A percentile compares a stretch with the other conserved stretches of the same genome.
phyloP scores from a whole-genome alignment of 2,113 vertebrate genomes.

The Pseudolaguvia tuberculata region DNA sequence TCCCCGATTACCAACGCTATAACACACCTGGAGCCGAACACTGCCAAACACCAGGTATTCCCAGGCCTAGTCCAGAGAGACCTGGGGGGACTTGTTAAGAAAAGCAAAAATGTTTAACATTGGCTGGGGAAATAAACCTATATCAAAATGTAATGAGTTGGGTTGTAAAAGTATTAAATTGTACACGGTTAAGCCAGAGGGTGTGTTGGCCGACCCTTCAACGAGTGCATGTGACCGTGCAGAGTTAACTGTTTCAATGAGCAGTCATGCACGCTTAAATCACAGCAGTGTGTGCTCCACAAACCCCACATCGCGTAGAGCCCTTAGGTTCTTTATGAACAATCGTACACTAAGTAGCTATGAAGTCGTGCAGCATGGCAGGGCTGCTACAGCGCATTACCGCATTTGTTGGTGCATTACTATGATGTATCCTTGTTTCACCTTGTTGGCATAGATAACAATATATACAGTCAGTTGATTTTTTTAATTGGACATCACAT shows the following conservation, averaged over 20 bases:
- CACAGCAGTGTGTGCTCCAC: conserved; percentile 51
- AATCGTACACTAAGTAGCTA: conserved; percentile 3
- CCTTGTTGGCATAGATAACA: background rate
- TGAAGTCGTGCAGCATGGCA: conserved; percentile 7
- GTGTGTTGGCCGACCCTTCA: conserved; percentile 44
- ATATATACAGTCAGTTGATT: background rate
- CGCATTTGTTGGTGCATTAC: background rate
- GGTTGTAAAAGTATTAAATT: conserved; percentile 66
- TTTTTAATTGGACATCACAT: conserved; percentile 12
- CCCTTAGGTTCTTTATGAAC: conserved; percentile 8
- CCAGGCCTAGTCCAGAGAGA: conserved; percentile 39
- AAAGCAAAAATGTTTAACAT: conserved; percentile 62
- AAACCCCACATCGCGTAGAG: conserved; percentile 23
- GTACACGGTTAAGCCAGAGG: conserved; percentile 49
- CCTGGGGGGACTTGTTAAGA: conserved; percentile 59
- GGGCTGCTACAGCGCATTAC: conserved; percentile 13
- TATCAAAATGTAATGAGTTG: conserved; percentile 61
- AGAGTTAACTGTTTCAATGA: conserved; percentile 44
- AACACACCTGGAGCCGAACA: conserved; percentile 63
- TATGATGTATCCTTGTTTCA: background rate
- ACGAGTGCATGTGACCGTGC: conserved; percentile 38
- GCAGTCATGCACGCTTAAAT: conserved; percentile 41
- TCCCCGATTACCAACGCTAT: conserved; percentile 17
- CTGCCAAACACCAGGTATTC: conserved; percentile 47
- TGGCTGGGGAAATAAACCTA: conserved; percentile 66